Conservation (phyloP, 2,888 invertebrate genomes). For the Alloscopus bannaensis region DNA sequence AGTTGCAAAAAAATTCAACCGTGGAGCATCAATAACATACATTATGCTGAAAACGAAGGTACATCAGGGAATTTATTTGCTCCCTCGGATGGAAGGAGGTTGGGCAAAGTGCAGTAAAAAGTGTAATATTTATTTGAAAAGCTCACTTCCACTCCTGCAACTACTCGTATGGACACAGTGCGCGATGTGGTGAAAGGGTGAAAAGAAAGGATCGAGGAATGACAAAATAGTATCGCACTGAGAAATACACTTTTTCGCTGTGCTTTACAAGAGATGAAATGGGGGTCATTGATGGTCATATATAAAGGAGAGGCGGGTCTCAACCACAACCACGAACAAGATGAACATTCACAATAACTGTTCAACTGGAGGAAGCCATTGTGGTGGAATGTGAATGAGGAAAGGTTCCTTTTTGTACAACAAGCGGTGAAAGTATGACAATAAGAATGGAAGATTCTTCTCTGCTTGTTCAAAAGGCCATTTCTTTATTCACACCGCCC, state of each 20-base stretch:
- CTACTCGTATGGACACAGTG: too few relatives aligned
- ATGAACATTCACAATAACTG: conserved; percentile 31
- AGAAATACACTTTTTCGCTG: too few relatives aligned
- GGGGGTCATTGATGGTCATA: conserved; percentile 27
- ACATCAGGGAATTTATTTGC: too few relatives aligned
- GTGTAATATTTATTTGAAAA: conserved; percentile 2
- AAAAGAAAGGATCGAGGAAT: too few relatives aligned
- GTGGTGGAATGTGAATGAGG: conserved; percentile 13
- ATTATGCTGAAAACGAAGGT: too few relatives aligned
- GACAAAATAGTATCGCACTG: too few relatives aligned
- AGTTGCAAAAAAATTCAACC: background rate
- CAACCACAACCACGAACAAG: conserved; percentile 19
- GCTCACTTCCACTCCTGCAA: background rate
- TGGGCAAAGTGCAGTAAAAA: too few relatives aligned
- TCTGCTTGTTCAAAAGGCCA: conserved; percentile 23
- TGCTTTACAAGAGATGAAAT: conserved; percentile 22
- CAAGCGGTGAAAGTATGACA: conserved; percentile 6
- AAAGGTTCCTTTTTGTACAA: conserved; percentile 11
- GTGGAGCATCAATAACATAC: too few relatives aligned
- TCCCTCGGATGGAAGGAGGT: too few relatives aligned
- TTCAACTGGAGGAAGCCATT: background rate
- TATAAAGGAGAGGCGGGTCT: conserved; percentile 23
- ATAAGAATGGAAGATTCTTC: conserved; percentile 16
- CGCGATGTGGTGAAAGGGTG: too few relatives aligned
- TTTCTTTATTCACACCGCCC: conserved; percentile 22